Percentiles rank a stretch among this genome's conserved stretches.
phyloP scores from a whole-genome alignment of 1,140 invertebrate species.

The Philotrypesis tridentata region DNA sequence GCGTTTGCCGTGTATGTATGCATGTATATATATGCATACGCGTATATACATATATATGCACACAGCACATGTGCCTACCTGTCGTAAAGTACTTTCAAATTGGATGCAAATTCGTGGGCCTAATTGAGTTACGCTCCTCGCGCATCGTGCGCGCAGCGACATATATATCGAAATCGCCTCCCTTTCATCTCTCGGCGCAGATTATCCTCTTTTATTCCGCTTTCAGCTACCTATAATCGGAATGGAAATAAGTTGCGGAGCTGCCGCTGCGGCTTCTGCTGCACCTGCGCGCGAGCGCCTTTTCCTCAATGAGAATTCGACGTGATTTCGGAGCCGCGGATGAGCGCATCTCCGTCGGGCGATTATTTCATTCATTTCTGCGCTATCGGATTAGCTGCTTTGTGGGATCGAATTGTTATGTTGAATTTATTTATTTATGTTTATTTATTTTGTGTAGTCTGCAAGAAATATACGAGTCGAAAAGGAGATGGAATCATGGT shows the following conservation, averaged over 20 bases:
- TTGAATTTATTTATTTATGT: too few relatives aligned
- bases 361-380: neutral
- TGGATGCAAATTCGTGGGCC: conserved; percentile 56
- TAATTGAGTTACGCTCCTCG: conserved; percentile 56
- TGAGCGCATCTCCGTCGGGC: neutral
- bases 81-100: conserved; percentile 58
- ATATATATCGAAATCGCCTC: neutral
- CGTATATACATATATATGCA: too few relatives aligned
- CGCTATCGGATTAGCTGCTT: neutral
- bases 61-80: too few relatives aligned
- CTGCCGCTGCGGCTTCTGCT: neutral
- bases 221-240: neutral
- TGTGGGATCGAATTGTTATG: too few relatives aligned
- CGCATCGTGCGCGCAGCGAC: neutral
- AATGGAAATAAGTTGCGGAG: neutral
- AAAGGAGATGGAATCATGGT: too few relatives aligned
- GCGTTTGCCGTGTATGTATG: conserved; percentile 26
- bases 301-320: neutral
- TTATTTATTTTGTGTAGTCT: too few relatives aligned
- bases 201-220: conserved; percentile 2
- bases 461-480: too few relatives aligned
- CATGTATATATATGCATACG: too few relatives aligned
- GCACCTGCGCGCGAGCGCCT: neutral
- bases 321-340: neutral
- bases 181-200: neutral